Base-by-base conservation (phyloP, 2,888 invertebrate species). In the Rhimphoctona megacephalus region DNA sequence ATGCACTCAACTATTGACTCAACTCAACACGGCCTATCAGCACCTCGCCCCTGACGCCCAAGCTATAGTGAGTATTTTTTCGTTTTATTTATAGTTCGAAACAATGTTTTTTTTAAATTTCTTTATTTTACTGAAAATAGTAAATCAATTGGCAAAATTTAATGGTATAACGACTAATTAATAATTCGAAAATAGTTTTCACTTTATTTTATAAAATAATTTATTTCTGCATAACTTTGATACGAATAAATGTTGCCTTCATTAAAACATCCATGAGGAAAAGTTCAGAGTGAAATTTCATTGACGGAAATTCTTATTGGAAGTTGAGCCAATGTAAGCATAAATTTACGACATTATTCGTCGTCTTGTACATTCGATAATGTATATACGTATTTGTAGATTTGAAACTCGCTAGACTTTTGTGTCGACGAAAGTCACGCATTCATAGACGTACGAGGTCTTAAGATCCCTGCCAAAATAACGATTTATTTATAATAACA, bases 31-130 rank as follows among this genome's bases (percentile, higher is more conserved):
- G 79, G 94, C 94, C 54, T 94, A 94, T 90, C 94, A 93, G 83
- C 94, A 94, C 89, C 92, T 94, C 74, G 94, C 94, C 54, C 94
- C 94, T 36, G 94, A 94, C 88, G 94, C 94, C 30, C 94, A 94
- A 88, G 94, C 94, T 33, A 89, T 94, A 87, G 94, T 94, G 87
- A 94, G 93, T 91, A 72, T 86, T 83, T 79, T 30, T 70, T 66
- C 46, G 5, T 52, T 76, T 11, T 36, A 33, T 22, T 52, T 33
- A 30, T 5, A n/a, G 8, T 17, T 4, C 30, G 6, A 17, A 30
- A 61, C 14, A 30, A 17, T 30, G 6, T 0, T 14, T 43, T 57
- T 57, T 0, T 39, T 36, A 36, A 5, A 0, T 54, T 22, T 8
- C 8, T 25, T 22, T 25, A 30, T 30, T 25, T 80, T 46, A 54